These are phyloP conservation scores for Ginglymostoma cirratum DNA, from an alignment of 2,113 vertebrate genomes.

Conservation along the genomic window DNA sequence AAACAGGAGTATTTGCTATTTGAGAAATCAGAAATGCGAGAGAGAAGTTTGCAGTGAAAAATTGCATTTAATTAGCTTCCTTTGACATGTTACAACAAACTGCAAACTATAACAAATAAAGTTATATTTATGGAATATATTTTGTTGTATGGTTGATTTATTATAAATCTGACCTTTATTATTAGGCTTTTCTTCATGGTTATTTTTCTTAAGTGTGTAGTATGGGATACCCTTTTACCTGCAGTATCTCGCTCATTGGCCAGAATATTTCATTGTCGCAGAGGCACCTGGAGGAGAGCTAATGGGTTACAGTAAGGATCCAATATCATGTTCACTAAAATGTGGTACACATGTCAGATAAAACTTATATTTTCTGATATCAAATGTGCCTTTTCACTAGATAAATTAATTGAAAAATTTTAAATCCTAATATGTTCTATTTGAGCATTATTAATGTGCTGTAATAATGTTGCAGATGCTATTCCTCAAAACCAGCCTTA, in stretches of 20 bases:
- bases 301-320: constrained; percentile 90
- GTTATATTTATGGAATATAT: background rate
- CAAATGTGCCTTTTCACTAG: background rate
- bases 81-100: background rate
- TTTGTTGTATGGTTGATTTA: background rate
- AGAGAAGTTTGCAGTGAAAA: background rate
- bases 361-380: background rate
- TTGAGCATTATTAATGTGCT: background rate
- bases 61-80: background rate
- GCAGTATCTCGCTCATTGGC: constrained; percentile 95
- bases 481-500: too few species aligned
- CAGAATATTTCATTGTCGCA: constrained; percentile 91
- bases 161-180: background rate
- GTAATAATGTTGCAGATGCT: too few species aligned
- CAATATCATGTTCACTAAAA: background rate
- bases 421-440: background rate
- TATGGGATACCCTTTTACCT: constrained; percentile 94
- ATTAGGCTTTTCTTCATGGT: constrained; percentile 9
- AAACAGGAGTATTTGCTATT: background rate
- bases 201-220: constrained; percentile 61
- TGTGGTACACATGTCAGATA: background rate
- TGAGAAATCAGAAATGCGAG: background rate
- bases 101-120: background rate
- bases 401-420: background rate
- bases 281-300: constrained; percentile 90